Conservation (phyloP, 2,888 invertebrate species). For the Syrphus vitripennis region DNA sequence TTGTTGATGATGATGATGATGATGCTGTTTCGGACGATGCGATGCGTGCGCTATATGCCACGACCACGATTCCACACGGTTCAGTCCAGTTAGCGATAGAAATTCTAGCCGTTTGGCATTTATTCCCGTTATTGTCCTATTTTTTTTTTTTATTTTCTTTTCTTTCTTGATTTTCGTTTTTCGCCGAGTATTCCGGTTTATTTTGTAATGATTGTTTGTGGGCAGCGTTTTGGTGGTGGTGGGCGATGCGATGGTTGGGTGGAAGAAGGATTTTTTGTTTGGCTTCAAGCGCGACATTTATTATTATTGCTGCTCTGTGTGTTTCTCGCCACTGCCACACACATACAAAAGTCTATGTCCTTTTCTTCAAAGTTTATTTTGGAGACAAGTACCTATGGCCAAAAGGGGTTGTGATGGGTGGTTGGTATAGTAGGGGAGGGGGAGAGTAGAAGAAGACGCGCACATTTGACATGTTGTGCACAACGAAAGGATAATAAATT, state of each 20-base stretch:
- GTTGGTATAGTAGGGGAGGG: neutral
- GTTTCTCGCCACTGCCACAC: conserved; percentile 25
- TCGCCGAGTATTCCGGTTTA: conserved; percentile 22
- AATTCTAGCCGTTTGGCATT: conserved; percentile 71
- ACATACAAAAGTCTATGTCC: conserved; percentile 22
- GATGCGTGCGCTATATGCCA: conserved; percentile 33
- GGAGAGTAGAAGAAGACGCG: conserved; percentile 1
- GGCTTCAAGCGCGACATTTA: conserved; percentile 66
- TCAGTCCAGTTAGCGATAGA: conserved; percentile 64
- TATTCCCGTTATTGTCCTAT: conserved; percentile 66
- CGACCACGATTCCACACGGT: conserved; percentile 25
- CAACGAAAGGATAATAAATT: conserved; percentile 60
- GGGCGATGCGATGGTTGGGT: neutral
- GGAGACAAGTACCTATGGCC: neutral
- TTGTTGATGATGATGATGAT: conserved; percentile 53
- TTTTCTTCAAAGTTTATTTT: neutral
- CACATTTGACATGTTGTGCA: conserved; percentile 24
- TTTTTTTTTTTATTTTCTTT: neutral
- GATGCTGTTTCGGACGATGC: conserved; percentile 32
- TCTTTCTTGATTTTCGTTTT: neutral
- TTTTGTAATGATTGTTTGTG: conserved; percentile 24
- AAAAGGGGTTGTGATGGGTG: conserved; percentile 26
- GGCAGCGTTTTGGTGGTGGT: conserved; percentile 31
- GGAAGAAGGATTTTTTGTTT: conserved; percentile 29
- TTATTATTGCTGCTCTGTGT: conserved; percentile 42